These are phyloP conservation scores for Homarus americanus DNA, from an alignment of 1,140 invertebrate genomes.

Conservation along the genomic window DNA sequence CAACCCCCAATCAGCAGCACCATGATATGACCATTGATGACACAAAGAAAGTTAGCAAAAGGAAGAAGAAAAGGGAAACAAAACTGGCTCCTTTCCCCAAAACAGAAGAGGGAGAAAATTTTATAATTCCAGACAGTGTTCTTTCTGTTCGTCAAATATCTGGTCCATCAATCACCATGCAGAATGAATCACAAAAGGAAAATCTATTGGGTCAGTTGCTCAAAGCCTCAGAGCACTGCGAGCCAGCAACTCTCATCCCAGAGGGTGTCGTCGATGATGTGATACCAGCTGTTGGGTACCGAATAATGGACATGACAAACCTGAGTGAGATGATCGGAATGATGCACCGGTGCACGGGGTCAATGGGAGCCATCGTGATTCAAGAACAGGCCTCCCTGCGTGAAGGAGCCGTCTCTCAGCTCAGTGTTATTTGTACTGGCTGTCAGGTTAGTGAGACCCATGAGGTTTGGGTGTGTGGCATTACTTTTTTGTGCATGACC, in stretches of 20 bases:
- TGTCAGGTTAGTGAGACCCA: conserved; percentile 60
- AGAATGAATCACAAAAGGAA: conserved; percentile 68
- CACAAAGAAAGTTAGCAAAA: conserved; percentile 45
- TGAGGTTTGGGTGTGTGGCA: no score
- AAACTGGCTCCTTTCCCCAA: conserved; percentile 25
- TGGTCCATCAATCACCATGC: conserved; percentile 9
- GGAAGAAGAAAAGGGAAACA: conserved; percentile 34
- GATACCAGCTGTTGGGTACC: conserved; percentile 74
- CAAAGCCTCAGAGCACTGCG: conserved; percentile 74
- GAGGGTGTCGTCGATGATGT: conserved; percentile 74
- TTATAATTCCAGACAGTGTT: conserved; percentile 40
- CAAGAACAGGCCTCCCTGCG: conserved; percentile 73
- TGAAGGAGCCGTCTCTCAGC: conserved; percentile 73
- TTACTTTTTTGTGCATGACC: no score
- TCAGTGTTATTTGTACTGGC: conserved; percentile 73
- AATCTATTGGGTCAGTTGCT: conserved; percentile 72
- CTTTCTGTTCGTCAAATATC: conserved; percentile 8
- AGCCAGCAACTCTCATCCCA: conserved; percentile 73
- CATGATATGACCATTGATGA: conserved; percentile 26
- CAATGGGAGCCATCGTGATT: conserved; percentile 69
- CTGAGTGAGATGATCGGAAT: conserved; percentile 73
- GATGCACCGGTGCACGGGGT: conserved; percentile 70
- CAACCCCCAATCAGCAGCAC: conserved; percentile 30
- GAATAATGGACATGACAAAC: conserved; percentile 73
- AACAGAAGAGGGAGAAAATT: conserved; percentile 31